Percentiles rank a stretch among this genome's conserved stretches.
phyloP scores from a whole-genome alignment of 2,797 vertebrate species.

The Sebastes iracundus region DNA sequence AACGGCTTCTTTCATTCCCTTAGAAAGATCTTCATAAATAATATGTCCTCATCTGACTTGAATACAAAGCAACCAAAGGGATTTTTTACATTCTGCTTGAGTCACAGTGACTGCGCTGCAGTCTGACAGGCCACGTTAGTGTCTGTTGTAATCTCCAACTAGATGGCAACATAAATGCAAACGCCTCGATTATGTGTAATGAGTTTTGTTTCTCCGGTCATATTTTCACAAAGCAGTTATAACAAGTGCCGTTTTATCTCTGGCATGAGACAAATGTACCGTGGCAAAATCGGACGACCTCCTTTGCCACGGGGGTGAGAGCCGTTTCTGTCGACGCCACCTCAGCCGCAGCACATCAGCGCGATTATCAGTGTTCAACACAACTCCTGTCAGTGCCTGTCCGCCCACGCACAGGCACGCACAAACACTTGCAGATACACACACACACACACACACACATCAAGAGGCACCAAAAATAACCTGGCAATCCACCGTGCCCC shows the following conservation, averaged over 20 bases:
- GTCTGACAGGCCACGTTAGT: neutral
- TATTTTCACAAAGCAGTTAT: conserved; percentile 21
- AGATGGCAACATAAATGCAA: conserved; percentile 2
- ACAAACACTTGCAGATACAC: conserved; percentile 6
- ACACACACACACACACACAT: conserved; percentile 44
- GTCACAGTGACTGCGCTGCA: neutral
- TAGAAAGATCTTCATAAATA: neutral
- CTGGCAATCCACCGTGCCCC: conserved; percentile 67
- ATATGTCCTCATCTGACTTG: neutral
- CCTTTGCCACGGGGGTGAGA: conserved; percentile 41
- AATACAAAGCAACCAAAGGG: neutral
- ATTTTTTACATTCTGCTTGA: neutral
- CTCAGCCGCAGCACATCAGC: conserved; percentile 54
- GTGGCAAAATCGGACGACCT: conserved; percentile 37
- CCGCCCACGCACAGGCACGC: conserved; percentile 46
- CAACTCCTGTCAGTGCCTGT: conserved; percentile 67
- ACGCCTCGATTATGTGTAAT: conserved; percentile 5
- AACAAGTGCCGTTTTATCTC: conserved; percentile 35
- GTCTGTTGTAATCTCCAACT: conserved; percentile 5
- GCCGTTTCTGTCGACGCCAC: conserved; percentile 39
- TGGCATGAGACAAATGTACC: conserved; percentile 37
- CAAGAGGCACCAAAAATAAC: conserved; percentile 74
- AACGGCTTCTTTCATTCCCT: neutral
- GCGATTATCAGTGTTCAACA: conserved; percentile 70
- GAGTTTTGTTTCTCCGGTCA: neutral